Evolutionary conservation across 2,113 vertebrate species (phyloP).

Genomic region (Megaptera novaeangliae): DNA sequence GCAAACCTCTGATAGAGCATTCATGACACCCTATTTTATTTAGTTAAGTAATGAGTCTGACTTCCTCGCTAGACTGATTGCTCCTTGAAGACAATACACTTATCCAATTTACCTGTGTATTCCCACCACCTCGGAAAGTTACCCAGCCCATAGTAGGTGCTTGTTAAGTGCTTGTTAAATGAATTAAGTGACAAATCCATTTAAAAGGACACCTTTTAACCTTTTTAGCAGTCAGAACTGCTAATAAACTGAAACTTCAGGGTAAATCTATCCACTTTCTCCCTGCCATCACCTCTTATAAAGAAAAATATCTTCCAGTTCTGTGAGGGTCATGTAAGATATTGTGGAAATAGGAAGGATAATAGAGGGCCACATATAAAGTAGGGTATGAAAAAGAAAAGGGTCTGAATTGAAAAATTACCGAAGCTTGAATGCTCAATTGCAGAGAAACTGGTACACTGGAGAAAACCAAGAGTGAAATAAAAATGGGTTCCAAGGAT

Average conservation of each 20-base stretch:
- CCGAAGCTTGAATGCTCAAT: background rate
- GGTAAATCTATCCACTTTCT: background rate
- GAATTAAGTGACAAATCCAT: background rate
- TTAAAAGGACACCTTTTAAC: background rate
- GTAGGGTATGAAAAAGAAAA: background rate
- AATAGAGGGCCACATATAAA: background rate
- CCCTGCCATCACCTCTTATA: background rate
- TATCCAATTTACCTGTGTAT: background rate
- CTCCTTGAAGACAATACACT: background rate
- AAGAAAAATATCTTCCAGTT: constrained; percentile 18
- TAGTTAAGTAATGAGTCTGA: background rate
- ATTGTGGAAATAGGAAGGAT: background rate
- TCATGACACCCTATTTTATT: background rate
- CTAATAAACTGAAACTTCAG: constrained; percentile 23
- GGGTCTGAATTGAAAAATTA: background rate
- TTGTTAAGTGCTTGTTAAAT: background rate
- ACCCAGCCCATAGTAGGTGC: background rate
- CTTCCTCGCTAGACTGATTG: background rate
- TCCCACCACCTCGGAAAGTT: background rate
- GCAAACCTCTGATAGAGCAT: background rate
- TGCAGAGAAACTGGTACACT: background rate
- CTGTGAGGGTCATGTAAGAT: constrained; percentile 15
- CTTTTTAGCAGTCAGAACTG: background rate
- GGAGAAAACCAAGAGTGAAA: background rate
- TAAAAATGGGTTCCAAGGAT: background rate